These are phyloP conservation scores for Oscheius sp. DNA, from an alignment of 2,888 invertebrate genomes.

Conservation along the genomic window DNA sequence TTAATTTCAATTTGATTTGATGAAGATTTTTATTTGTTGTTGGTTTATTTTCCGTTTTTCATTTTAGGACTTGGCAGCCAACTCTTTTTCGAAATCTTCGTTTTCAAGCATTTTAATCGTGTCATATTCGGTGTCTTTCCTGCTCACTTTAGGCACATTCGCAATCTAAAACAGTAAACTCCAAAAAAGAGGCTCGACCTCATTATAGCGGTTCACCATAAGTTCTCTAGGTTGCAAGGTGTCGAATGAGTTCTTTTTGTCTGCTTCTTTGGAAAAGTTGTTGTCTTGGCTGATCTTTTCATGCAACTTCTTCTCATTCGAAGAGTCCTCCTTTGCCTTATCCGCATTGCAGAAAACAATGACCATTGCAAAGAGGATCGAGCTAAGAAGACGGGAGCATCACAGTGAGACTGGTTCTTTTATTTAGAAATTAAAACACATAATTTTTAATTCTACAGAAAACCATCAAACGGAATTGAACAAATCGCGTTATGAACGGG, in stretches of 20 bases:
- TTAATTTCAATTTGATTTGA: constrained; percentile 1
- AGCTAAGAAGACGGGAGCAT: too few species aligned
- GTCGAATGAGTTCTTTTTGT: constrained; percentile 5
- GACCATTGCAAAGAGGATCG: too few species aligned
- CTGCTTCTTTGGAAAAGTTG: background rate
- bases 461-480: background rate
- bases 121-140: constrained; percentile 1
- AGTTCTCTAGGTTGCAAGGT: background rate
- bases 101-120: constrained; percentile 7
- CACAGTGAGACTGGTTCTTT: too few species aligned
- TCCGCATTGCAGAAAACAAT: too few species aligned
- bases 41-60: background rate
- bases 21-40: too few species aligned
- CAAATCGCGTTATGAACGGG: constrained; percentile 23
- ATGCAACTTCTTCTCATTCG: too few species aligned
- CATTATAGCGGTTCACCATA: background rate
- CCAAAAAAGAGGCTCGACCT: background rate
- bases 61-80: background rate
- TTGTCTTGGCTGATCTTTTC: too few species aligned
- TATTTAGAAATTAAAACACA: too few species aligned
- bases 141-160: constrained; percentile 1
- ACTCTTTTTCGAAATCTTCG: background rate
- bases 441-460: too few species aligned
- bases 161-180: background rate
- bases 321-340: too few species aligned